Evolutionary conservation across 2,888 invertebrate species (phyloP), one percentile per base, ranked within the genome.

Genomic region (Pachliopta kotzebuea): DNA sequence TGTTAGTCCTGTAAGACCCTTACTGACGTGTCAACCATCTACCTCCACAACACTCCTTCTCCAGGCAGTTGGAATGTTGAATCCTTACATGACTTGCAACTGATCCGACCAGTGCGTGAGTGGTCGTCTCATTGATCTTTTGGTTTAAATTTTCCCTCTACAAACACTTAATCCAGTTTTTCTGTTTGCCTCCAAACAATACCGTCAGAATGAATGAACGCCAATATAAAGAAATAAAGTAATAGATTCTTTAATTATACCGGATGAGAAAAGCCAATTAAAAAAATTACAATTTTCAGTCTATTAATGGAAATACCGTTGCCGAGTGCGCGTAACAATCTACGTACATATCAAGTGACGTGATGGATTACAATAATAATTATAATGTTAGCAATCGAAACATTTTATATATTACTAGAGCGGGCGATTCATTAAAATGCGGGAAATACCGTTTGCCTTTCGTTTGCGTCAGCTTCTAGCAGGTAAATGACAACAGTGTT

Each of bases 381-480:
- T 56, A 26, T 61, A 37, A 54, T 54, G 61, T 60, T 60, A 50
- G 50, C 53, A 57, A 49, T 61, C 54, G 59, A n/a, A 59, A 56
- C 56, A 60, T 56, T 59, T 60, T 64, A 61, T n/a, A n/a, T 57
- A 57, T 70, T 66, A 68, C 66, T 67, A 67, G 67, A 71, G 68
- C 70, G 72, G 74, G 74, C 72, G 72, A 72, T 74, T 69, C 65
- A 71, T 73, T 70, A 62, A 63, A 67, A 71, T 60, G 57, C 67
- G 73, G 79, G 77, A 73, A 74, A 76, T 76, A 73, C 80, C 81
- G 74, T 69, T 26, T 72, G 74, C 71, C 74, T 72, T 67, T 54
- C 52, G 63, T 72, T 71, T 79, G 69, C 80, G 79, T 81, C 80
- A 79, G 64, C 70, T 63, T 54, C 66, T 68, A 67, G 68, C 62